phyloP scores from a whole-genome alignment of 2,888 invertebrate genomes.

The Magallana nippona region DNA sequence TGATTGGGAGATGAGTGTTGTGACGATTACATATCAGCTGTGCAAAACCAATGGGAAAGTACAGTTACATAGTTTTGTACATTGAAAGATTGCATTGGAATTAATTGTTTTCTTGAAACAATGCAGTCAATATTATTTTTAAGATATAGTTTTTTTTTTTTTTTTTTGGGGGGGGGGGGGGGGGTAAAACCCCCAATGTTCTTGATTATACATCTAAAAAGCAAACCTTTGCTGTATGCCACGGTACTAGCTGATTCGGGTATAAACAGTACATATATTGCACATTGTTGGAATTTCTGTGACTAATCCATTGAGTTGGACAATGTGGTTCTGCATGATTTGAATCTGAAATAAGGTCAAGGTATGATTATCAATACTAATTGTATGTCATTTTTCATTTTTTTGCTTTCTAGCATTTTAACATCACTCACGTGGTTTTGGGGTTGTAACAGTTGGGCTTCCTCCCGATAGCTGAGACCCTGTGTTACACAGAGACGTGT shows the following conservation, averaged over 20 bases:
- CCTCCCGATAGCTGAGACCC: neutral
- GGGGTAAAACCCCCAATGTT: too few species aligned
- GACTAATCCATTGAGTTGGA: neutral
- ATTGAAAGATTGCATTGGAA: neutral
- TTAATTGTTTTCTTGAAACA: too few species aligned
- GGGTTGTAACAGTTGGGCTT: neutral
- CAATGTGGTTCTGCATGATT: neutral
- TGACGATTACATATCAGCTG: slow-evolving; percentile 5
- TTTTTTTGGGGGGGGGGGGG: too few species aligned
- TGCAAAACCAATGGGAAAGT: neutral
- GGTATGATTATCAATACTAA: too few species aligned
- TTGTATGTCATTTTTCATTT: too few species aligned
- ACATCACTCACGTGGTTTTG: neutral
- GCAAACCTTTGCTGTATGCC: neutral
- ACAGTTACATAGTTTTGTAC: too few species aligned
- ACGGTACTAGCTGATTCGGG: neutral
- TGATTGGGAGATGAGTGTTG: neutral
- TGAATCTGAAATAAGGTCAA: neutral
- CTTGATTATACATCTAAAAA: neutral
- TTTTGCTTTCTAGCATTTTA: neutral
- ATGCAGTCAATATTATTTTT: too few species aligned
- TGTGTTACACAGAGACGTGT: neutral
- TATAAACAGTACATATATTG: neutral
- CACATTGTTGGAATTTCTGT: neutral
- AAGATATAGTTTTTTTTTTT: too few species aligned